Conservation (phyloP, 2,797 vertebrate genomes). For the Halcyon leucocephala region DNA sequence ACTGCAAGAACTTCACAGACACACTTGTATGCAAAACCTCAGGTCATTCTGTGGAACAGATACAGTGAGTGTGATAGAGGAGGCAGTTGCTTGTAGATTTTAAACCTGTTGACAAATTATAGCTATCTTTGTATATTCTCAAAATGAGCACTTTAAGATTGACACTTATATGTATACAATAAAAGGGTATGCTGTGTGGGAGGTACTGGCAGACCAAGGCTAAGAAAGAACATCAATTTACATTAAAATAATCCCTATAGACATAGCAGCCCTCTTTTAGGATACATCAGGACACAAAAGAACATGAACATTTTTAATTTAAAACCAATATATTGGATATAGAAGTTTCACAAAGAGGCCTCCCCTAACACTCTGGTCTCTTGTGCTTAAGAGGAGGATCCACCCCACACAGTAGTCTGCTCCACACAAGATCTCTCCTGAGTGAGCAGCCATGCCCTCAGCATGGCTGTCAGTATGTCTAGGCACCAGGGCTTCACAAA, state of each 20-base stretch:
- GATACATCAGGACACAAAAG: neutral
- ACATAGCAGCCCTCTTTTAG: neutral
- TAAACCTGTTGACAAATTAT: constrained; percentile 2
- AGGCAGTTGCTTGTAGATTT: neutral
- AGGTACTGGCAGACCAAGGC: neutral
- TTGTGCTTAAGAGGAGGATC: neutral
- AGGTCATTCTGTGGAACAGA: neutral
- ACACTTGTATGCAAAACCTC: neutral
- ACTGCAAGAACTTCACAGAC: neutral
- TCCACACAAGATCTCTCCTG: neutral
- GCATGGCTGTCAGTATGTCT: neutral
- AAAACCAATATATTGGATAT: neutral
- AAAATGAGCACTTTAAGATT: neutral
- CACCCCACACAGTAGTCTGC: neutral
- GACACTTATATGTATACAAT: neutral
- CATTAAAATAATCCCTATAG: neutral
- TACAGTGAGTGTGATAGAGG: neutral
- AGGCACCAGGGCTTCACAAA: neutral
- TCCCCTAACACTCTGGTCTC: neutral
- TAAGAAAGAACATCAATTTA: neutral
- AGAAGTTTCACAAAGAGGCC: neutral
- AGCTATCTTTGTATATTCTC: neutral
- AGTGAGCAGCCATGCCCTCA: neutral
- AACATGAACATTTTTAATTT: neutral
- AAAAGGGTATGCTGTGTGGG: neutral